phyloP scores from a whole-genome alignment of 2,888 invertebrate species.

The Yponomeuta plumbellus region DNA sequence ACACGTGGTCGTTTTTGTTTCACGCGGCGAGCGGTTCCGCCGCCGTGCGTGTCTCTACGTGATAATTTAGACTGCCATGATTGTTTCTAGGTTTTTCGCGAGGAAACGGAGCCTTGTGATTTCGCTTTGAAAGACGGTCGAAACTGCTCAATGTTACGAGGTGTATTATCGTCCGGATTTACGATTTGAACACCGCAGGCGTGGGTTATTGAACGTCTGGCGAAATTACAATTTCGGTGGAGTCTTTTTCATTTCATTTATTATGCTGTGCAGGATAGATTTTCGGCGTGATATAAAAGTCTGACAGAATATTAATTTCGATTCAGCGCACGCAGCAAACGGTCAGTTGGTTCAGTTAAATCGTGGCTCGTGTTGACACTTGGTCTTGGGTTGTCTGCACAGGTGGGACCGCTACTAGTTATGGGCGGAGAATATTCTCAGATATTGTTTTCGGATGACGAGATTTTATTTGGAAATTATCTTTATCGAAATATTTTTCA shows the following conservation, averaged over 20 bases:
- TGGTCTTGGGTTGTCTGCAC: neutral
- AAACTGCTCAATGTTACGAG: neutral
- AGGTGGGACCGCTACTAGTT: too few relatives aligned
- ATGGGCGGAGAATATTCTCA: too few relatives aligned
- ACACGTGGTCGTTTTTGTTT: slow-evolving; percentile 8
- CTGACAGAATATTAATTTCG: neutral
- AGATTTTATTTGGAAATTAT: too few relatives aligned
- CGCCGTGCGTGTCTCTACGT: slow-evolving; percentile 8
- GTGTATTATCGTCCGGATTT: neutral
- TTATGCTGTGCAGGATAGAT: neutral
- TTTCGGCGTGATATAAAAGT: neutral
- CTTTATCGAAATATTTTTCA: too few relatives aligned
- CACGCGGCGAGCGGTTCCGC: neutral
- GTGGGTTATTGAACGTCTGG: neutral
- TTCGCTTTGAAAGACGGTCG: neutral
- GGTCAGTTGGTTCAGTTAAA: neutral
- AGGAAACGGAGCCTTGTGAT: neutral
- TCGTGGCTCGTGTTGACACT: neutral
- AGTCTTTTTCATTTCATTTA: neutral
- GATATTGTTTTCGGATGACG: too few relatives aligned
- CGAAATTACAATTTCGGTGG: neutral
- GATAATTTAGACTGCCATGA: slow-evolving; percentile 7
- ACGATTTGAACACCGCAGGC: neutral
- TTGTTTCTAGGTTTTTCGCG: neutral
- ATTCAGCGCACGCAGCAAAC: neutral